Conservation (phyloP, 2,888 invertebrate species). For the Tubiluchus corallicola region DNA sequence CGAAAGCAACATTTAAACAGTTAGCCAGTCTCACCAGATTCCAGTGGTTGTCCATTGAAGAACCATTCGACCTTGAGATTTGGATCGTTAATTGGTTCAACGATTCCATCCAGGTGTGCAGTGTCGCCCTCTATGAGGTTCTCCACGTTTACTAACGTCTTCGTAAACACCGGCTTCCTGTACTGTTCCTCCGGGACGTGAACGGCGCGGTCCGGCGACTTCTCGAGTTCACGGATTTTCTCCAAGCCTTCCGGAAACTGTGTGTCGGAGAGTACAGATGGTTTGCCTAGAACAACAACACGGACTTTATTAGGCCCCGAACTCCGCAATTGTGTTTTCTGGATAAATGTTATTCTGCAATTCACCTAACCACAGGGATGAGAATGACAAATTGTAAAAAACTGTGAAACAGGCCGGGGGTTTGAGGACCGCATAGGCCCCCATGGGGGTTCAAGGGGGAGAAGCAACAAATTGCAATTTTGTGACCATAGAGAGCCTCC, state of each 20-base stretch:
- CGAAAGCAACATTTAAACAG: too few relatives aligned
- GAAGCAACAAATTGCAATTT: too few relatives aligned
- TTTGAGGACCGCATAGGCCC: too few relatives aligned
- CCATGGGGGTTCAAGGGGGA: too few relatives aligned
- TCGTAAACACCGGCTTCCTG: slow-evolving; percentile 82
- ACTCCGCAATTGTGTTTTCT: too few relatives aligned
- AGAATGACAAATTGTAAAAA: too few relatives aligned
- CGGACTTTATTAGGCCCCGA: too few relatives aligned
- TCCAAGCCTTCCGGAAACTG: slow-evolving; percentile 87
- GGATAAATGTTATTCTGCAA: too few relatives aligned
- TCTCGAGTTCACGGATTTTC: slow-evolving; percentile 71
- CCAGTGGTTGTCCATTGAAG: slow-evolving; percentile 29
- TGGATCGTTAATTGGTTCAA: slow-evolving; percentile 84
- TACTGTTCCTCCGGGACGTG: slow-evolving; percentile 55
- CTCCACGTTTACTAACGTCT: slow-evolving; percentile 76
- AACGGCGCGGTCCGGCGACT: slow-evolving; percentile 40
- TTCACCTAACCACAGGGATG: too few relatives aligned
- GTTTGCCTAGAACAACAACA: slow-evolving; percentile 10
- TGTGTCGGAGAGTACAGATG: slow-evolving; percentile 56
- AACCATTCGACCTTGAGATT: slow-evolving; percentile 87
- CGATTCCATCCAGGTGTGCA: slow-evolving; percentile 73
- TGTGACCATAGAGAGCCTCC: too few relatives aligned
- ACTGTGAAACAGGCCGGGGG: too few relatives aligned
- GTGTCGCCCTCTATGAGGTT: slow-evolving; percentile 65
- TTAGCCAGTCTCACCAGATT: too few relatives aligned